phyloP scores from a whole-genome alignment of 2,797 vertebrate species.

The Eulemur coronatus region DNA sequence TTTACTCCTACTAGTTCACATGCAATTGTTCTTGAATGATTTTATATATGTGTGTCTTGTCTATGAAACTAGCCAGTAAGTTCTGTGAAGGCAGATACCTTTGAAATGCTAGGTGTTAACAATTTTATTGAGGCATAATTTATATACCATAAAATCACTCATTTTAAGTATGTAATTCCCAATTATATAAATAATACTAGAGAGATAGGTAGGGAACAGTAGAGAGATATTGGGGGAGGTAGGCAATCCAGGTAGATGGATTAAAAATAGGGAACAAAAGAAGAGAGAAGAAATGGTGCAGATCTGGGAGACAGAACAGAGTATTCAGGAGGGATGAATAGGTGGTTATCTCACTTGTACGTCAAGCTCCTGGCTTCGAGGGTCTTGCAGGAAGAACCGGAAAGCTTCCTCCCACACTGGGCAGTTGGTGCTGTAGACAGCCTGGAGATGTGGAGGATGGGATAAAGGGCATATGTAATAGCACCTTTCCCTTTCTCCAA shows the following conservation, averaged over 20 bases:
- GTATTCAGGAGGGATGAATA: neutral
- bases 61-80: neutral
- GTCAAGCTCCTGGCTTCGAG: conserved; percentile 90
- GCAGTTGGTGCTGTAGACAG: conserved; percentile 86
- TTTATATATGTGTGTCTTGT: neutral
- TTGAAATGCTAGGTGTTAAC: neutral
- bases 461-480: accelerated
- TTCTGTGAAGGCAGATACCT: neutral
- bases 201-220: neutral
- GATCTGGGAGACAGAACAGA: neutral
- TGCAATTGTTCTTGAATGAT: neutral
- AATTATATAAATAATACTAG: neutral
- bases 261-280: neutral
- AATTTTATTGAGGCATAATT: neutral
- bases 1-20: neutral
- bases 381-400: conserved; percentile 95
- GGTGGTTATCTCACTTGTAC: conserved; percentile 84
- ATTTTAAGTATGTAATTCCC: conserved; percentile 15
- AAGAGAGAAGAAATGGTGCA: neutral
- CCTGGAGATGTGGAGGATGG: conserved; percentile 80
- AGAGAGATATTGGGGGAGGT: neutral
- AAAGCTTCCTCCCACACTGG: conserved; percentile 95
- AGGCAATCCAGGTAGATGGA: neutral
- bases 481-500: neutral
- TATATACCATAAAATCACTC: neutral